Evolutionary conservation across 2,797 vertebrate species (phyloP).

Genomic region (Alosa sapidissima): DNA sequence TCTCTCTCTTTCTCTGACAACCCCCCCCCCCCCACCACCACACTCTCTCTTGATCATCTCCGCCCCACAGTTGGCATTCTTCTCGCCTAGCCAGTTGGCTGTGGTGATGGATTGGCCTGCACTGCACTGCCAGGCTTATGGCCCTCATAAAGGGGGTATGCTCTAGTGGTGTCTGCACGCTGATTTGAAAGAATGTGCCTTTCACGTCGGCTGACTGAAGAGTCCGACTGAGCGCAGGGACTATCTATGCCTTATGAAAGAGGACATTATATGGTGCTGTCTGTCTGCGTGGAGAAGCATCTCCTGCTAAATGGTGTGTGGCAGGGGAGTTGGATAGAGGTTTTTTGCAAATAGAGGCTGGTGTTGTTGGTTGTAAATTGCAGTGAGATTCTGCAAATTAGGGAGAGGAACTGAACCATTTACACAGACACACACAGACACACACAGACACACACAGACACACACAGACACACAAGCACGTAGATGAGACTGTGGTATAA

Average conservation of each 20-base stretch:
- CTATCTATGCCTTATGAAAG: background rate
- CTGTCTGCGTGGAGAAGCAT: background rate
- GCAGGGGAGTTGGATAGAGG: background rate
- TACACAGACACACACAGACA: background rate
- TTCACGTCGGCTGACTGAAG: background rate
- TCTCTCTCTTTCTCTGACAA: background rate
- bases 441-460: background rate
- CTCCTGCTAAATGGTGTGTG: background rate
- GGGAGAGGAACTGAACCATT: background rate
- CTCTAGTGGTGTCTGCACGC: background rate
- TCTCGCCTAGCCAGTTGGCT: background rate
- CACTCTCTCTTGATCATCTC: background rate
- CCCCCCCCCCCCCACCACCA: background rate
- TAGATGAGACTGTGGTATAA: background rate
- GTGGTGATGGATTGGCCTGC: conserved; percentile 7
- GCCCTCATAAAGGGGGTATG: background rate
- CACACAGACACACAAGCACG: background rate
- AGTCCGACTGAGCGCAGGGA: background rate
- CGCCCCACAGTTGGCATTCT: background rate
- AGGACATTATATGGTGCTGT: background rate
- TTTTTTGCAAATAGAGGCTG: background rate
- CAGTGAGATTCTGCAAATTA: conserved; percentile 13
- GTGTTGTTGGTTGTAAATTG: conserved; percentile 16
- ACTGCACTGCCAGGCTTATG: background rate
- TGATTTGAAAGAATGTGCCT: background rate